Evolutionary conservation across 2,888 invertebrate genomes (phyloP), one percentile per base, ranked within the genome.

Genomic region (Microctonus hyperodae): DNA sequence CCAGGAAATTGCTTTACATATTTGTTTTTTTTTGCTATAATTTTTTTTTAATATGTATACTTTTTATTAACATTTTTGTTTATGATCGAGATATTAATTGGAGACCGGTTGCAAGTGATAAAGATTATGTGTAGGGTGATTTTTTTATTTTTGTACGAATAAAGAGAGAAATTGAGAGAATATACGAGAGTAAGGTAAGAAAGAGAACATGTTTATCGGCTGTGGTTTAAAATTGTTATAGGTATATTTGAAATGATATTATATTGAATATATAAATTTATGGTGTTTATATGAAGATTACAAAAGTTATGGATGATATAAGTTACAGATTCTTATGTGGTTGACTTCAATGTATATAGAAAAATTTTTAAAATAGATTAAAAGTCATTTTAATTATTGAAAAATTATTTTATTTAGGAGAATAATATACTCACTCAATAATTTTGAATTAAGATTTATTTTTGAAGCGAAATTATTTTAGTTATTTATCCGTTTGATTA

Each of bases 31-130:
- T 9, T 57, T 7, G 3, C 28, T 28, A 5, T 28, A 31, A 10
- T n/a, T 31, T 28, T 55, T 5, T 13, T 55, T 28, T 6, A 11
- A 13, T 9, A 16, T 31, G 1, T 31, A 31, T 56, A 56, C 10
- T 44, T 44, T 40, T 6, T 9, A 33, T 4, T 16, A 59, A 57
- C 44, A 59, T 57, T 37, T 37, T 37, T 44, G 25, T 16, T 59
- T 11, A 16, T 44, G 25, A 22, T 23, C 23, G 22, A 22, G 57
- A 57, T 57, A 35, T 16, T 9, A 7, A 6, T 44, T n/a, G 16
- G 16, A 16, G 16, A 44, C 44, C 44, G 44, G 44, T 44, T 44
- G 44, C 28, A 28, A 28, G 28, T 3, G 28, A 28, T 28, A 28
- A 28, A 28, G n/a, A 7, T 16, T 7, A 16, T 16, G 16, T 44